Evolutionary conservation across 2,888 invertebrate species (phyloP).

Genomic region (Erebia ligea): DNA sequence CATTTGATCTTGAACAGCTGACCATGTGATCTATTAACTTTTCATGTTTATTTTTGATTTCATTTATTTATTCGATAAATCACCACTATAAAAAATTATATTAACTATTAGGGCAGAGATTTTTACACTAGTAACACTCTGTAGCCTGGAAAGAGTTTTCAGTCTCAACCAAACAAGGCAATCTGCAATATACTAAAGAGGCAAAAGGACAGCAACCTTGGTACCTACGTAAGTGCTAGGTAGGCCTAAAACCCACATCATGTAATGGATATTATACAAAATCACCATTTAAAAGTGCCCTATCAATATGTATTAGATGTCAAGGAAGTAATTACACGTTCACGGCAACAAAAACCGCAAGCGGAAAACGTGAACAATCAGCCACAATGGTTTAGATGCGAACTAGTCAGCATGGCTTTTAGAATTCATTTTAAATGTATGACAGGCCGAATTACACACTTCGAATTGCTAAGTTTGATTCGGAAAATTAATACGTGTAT

Average conservation of each 20-base stretch:
- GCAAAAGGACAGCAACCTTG: too few species aligned
- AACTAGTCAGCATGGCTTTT: constrained; percentile 42
- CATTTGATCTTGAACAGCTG: background rate
- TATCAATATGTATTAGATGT: constrained; percentile 45
- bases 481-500: constrained; percentile 19
- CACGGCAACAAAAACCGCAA: constrained; percentile 63
- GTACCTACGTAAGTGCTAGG: too few species aligned
- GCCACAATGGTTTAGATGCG: constrained; percentile 55
- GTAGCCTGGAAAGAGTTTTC: too few species aligned
- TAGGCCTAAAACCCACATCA: background rate
- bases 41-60: too few species aligned
- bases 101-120: too few species aligned
- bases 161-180: too few species aligned
- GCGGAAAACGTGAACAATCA: constrained; percentile 65
- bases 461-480: constrained; percentile 21
- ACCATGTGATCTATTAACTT: too few species aligned
- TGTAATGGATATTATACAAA: constrained; percentile 8
- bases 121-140: too few species aligned
- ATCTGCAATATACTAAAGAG: too few species aligned
- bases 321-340: constrained; percentile 72
- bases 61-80: too few species aligned
- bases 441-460: constrained; percentile 18
- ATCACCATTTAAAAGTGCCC: constrained; percentile 18
- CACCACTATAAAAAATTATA: too few species aligned
- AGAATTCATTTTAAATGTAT: constrained; percentile 36